Conservation (phyloP, 2,113 vertebrate genomes). For the Delphinus delphis region DNA sequence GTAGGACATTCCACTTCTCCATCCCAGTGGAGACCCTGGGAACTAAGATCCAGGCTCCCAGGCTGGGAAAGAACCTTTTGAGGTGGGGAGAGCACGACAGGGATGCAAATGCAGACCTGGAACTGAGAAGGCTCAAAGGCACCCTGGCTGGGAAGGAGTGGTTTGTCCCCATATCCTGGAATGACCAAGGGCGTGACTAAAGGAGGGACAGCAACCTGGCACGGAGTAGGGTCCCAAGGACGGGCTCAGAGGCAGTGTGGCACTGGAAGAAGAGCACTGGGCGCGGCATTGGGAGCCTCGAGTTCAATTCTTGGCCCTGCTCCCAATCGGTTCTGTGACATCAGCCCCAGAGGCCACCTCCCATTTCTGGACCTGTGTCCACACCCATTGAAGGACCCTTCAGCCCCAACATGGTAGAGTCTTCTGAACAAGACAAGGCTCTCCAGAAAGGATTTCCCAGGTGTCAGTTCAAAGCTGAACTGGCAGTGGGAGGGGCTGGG, state of each 20-base stretch:
- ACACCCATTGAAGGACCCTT: not conserved
- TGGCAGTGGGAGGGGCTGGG: constrained; percentile 46
- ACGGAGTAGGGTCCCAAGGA: not conserved
- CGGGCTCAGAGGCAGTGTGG: constrained; percentile 71
- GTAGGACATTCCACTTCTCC: not conserved
- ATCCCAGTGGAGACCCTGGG: not conserved
- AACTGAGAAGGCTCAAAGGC: constrained; percentile 55
- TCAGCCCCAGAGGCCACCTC: not conserved
- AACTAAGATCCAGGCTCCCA: not conserved
- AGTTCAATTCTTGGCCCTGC: not conserved
- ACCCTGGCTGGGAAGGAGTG: constrained; percentile 68
- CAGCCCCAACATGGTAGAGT: not conserved
- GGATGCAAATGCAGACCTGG: not conserved
- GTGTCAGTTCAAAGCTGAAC: not conserved
- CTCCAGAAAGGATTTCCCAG: not conserved
- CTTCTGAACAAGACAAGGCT: not conserved
- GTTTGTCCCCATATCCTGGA: constrained; percentile 70
- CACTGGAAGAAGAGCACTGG: constrained; percentile 20
- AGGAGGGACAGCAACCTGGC: constrained; percentile 34
- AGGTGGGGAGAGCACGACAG: not conserved
- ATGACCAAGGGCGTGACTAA: constrained; percentile 42
- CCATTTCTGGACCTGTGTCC: not conserved
- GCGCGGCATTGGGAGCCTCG: not conserved
- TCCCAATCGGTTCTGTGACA: not conserved
- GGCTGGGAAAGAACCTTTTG: not conserved